Evolutionary conservation across 2,797 vertebrate species (phyloP).

Genomic region (Etheostoma perlongum): DNA sequence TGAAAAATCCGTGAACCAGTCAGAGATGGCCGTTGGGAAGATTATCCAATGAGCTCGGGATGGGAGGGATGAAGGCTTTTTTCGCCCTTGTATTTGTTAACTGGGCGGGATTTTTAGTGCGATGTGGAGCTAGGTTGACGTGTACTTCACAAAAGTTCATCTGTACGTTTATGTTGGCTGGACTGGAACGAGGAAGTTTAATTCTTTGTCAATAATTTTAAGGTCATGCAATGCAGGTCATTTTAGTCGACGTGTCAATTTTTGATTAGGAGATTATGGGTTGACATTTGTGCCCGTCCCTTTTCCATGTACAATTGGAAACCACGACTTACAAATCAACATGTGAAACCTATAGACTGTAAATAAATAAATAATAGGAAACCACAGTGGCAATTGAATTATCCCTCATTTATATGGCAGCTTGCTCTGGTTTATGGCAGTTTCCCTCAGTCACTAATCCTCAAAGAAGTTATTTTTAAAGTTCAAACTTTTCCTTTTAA

Average conservation of each 20-base stretch:
- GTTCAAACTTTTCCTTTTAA: neutral
- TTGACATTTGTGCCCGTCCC: neutral
- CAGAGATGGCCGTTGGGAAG: slow-evolving; percentile 26
- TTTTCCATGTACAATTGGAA: slow-evolving; percentile 1
- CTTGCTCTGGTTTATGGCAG: neutral
- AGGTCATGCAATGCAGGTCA: slow-evolving; percentile 36
- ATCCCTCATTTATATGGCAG: neutral
- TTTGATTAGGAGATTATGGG: neutral
- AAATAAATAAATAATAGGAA: neutral
- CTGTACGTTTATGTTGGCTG: slow-evolving; percentile 22
- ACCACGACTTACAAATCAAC: neutral
- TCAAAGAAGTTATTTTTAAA: neutral
- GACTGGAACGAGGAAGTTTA: slow-evolving; percentile 54
- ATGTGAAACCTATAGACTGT: no score
- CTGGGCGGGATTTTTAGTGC: slow-evolving; percentile 67
- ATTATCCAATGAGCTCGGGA: slow-evolving; percentile 54
- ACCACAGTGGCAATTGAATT: neutral
- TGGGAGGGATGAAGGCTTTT: slow-evolving; percentile 48
- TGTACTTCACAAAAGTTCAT: slow-evolving; percentile 83
- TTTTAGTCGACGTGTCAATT: slow-evolving; percentile 42
- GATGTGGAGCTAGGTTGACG: slow-evolving; percentile 84
- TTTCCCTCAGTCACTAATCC: neutral
- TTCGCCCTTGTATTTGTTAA: slow-evolving; percentile 47
- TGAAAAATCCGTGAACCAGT: slow-evolving; percentile 69
- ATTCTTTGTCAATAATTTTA: neutral